Evolutionary conservation across 2,113 vertebrate genomes (phyloP).

Genomic region (Nycticebus coucang): DNA sequence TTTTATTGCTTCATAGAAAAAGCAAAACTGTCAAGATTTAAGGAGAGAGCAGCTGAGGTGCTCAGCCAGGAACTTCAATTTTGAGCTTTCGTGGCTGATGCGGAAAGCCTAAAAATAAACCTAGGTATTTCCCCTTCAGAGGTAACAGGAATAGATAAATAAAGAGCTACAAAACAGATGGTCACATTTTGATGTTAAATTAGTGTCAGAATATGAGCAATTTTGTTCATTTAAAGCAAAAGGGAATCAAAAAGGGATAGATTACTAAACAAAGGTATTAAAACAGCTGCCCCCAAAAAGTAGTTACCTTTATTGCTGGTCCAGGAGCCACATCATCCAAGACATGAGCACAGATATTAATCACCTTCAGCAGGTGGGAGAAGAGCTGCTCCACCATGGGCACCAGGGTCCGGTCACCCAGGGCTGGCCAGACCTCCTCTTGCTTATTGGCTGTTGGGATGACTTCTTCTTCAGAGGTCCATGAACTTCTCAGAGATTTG

Average conservation of each 20-base stretch:
- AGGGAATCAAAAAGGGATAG: not conserved
- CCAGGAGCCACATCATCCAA: slow-evolving; percentile 95
- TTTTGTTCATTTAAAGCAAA: not conserved
- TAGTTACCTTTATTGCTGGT: slow-evolving; percentile 92
- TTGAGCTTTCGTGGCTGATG: not conserved
- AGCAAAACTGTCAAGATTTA: not conserved
- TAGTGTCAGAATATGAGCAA: not conserved
- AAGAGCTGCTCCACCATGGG: slow-evolving; percentile 96
- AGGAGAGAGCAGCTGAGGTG: not conserved
- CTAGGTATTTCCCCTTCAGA: too few relatives aligned
- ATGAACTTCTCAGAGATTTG: slow-evolving; percentile 94
- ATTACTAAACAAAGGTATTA: not conserved
- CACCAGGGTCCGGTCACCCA: slow-evolving; percentile 92
- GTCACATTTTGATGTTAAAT: not conserved
- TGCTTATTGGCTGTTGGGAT: slow-evolving; percentile 85
- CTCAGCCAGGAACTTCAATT: not conserved
- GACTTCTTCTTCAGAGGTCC: slow-evolving; percentile 92
- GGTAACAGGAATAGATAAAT: rapidly evolving
- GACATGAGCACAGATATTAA: slow-evolving; percentile 98
- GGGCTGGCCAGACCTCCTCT: slow-evolving; percentile 94
- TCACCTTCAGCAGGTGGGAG: slow-evolving; percentile 93
- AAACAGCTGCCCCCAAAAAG: not conserved
- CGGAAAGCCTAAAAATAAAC: not conserved
- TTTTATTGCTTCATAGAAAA: not conserved
- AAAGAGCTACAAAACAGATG: rapidly evolving